Evolutionary conservation across 2,113 vertebrate genomes (phyloP).

Genomic region (Ceratotherium simum): DNA sequence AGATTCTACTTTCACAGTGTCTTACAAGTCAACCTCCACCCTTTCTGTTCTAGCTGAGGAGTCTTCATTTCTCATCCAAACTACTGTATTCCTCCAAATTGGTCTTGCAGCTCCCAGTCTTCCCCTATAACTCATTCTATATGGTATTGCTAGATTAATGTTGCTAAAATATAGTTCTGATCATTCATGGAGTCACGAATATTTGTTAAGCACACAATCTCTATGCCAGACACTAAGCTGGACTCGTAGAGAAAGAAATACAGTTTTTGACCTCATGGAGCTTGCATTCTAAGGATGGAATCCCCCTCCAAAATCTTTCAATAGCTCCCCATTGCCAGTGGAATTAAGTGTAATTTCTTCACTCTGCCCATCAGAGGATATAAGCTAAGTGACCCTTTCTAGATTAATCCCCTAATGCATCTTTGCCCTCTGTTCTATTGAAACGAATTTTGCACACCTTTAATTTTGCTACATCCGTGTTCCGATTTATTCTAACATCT

Average conservation of each 20-base stretch:
- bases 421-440: background rate
- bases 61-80: conserved; percentile 21
- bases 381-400: background rate
- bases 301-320: background rate
- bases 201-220: background rate
- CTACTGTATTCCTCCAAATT: background rate
- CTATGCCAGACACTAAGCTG: background rate
- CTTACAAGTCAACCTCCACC: background rate
- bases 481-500: conserved; percentile 8
- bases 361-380: background rate
- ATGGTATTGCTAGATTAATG: background rate
- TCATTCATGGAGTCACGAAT: background rate
- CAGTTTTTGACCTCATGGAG: background rate
- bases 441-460: background rate
- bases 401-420: background rate
- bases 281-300: conserved; percentile 39
- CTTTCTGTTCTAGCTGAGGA: background rate
- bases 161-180: conserved; percentile 33
- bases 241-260: background rate
- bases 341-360: conserved; percentile 1
- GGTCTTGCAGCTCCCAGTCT: background rate
- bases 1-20: background rate
- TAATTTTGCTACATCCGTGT: background rate
- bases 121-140: background rate
- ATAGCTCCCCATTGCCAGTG: background rate